These are phyloP conservation scores for Xestobium rufovillosum DNA, from an alignment of 2,888 invertebrate genomes.

Conservation along the genomic window DNA sequence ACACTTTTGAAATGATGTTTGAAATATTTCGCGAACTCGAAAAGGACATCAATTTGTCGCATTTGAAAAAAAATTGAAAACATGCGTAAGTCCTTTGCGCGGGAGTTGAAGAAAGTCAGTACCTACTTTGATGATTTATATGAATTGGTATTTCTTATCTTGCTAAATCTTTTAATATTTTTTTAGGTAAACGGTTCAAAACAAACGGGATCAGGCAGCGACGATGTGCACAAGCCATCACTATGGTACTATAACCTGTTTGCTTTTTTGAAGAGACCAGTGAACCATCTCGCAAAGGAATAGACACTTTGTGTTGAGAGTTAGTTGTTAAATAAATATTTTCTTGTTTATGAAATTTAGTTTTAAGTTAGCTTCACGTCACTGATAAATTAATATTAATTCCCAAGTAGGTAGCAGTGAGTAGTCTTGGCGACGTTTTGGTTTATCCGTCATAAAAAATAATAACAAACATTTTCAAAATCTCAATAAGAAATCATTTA, in stretches of 20 bases:
- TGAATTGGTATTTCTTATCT: constrained; percentile 13
- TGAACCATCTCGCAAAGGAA: constrained; percentile 18
- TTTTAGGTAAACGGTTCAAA: constrained; percentile 17
- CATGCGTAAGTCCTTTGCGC: constrained; percentile 20
- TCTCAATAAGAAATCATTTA: too few species aligned
- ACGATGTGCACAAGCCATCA: constrained; percentile 18
- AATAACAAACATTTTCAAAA: too few species aligned
- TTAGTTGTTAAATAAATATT: too few species aligned
- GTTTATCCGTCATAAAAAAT: too few species aligned
- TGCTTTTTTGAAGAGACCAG: constrained; percentile 17
- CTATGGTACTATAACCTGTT: constrained; percentile 20
- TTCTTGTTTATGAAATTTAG: too few species aligned
- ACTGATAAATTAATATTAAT: too few species aligned
- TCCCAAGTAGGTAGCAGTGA: too few species aligned
- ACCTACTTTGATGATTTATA: constrained; percentile 8
- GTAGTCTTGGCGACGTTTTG: too few species aligned
- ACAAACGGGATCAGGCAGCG: constrained; percentile 17
- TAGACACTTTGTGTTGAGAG: constrained; percentile 17
- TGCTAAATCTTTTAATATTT: not conserved
- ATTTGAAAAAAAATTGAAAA: constrained; percentile 21
- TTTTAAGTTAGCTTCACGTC: too few species aligned
- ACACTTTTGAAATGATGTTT: constrained; percentile 18
- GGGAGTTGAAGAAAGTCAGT: constrained; percentile 21
- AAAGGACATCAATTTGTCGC: constrained; percentile 13
- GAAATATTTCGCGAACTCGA: constrained; percentile 18